A percentile compares a stretch with the other conserved stretches of the same genome.
These are phyloP conservation scores for Pedicia rivosa DNA, from an alignment of 2,888 invertebrate species.

Conservation along the genomic window DNA sequence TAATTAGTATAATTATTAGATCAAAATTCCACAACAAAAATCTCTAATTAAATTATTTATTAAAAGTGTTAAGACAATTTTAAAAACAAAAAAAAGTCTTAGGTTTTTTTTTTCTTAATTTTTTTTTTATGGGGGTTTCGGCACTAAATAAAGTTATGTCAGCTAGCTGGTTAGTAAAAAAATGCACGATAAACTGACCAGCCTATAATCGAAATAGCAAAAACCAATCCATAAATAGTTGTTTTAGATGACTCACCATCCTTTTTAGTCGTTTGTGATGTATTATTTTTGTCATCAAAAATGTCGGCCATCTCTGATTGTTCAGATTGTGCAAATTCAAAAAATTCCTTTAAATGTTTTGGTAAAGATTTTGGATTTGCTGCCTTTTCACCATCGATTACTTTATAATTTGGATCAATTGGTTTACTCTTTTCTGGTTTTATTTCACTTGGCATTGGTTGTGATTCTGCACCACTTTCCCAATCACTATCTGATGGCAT, in stretches of 20 bases:
- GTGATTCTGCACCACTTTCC: slow-evolving; percentile 38
- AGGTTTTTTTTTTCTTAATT: too few relatives aligned
- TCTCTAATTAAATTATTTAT: too few relatives aligned
- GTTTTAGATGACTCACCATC: slow-evolving; percentile 3
- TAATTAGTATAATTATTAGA: too few relatives aligned
- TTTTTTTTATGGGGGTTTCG: too few relatives aligned
- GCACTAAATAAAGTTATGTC: too few relatives aligned
- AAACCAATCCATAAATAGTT: slow-evolving; percentile 22
- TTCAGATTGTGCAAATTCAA: slow-evolving; percentile 31
- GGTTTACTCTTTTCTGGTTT: slow-evolving; percentile 3
- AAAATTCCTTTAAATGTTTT: slow-evolving; percentile 63
- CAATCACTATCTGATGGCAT: slow-evolving; percentile 48
- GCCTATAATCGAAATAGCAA: slow-evolving; percentile 23
- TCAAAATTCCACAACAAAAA: too few relatives aligned
- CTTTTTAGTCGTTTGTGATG: not conserved
- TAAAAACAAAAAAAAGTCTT: too few relatives aligned
- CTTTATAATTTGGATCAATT: slow-evolving; percentile 32
- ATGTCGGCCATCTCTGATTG: not conserved
- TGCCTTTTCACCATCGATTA: slow-evolving; percentile 46
- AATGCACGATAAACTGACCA: slow-evolving; percentile 21
- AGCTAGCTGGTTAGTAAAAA: slow-evolving; percentile 16
- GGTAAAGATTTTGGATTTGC: slow-evolving; percentile 50
- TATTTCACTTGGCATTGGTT: slow-evolving; percentile 25
- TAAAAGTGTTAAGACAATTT: too few relatives aligned
- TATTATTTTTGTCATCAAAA: not conserved